Percentiles rank a stretch among this genome's conserved stretches.
Conservation (phyloP, 2,888 invertebrate species). For the Nezara viridula region DNA sequence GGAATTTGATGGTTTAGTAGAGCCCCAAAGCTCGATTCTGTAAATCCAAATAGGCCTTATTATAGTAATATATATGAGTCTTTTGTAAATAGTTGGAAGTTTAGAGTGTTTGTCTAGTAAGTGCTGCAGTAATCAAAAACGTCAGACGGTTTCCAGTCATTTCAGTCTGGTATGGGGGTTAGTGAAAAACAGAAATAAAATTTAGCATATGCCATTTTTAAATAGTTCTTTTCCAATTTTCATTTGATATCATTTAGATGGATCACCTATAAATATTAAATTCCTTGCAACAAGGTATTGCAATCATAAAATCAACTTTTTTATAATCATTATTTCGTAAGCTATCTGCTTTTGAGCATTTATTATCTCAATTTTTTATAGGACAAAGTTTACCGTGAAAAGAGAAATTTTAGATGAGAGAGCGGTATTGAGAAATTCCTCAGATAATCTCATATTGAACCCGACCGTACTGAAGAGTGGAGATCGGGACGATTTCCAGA, state of each 20-base stretch:
- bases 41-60: too few relatives aligned
- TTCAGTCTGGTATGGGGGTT: too few relatives aligned
- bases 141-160: too few relatives aligned
- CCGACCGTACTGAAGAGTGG: not conserved
- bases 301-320: not conserved
- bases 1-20: too few relatives aligned
- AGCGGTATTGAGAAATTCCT: not conserved
- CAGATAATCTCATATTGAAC: not conserved
- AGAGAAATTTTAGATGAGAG: conserved; percentile 12
- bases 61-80: too few relatives aligned
- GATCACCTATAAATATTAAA: not conserved
- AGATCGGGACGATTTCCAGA: not conserved
- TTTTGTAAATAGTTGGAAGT: too few relatives aligned
- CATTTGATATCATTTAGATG: not conserved
- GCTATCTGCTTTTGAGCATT: not conserved
- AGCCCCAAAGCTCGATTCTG: too few relatives aligned
- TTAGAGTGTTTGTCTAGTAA: too few relatives aligned
- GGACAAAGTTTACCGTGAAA: not conserved
- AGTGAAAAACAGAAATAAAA: too few relatives aligned
- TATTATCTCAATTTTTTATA: not conserved
- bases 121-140: too few relatives aligned
- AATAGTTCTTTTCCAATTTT: not conserved
- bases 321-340: not conserved
- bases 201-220: too few relatives aligned
- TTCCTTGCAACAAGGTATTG: not conserved